Conservation (phyloP, 2,797 vertebrate species). For the Cebuella pygmaea region DNA sequence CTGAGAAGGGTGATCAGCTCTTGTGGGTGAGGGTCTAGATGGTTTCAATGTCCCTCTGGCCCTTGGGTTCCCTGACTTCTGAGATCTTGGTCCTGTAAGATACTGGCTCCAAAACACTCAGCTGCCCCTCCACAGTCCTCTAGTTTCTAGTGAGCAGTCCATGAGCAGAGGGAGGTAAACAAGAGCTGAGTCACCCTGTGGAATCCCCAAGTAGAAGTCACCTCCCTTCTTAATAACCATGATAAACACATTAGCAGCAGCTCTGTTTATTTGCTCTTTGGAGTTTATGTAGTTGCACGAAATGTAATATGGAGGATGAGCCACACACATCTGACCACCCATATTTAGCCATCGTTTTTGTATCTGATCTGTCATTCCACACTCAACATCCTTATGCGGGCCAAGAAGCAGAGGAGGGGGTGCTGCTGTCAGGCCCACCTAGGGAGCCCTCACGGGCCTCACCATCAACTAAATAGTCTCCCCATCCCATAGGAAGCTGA, state of each 20-base stretch:
- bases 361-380: background rate
- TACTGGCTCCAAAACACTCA: accelerated
- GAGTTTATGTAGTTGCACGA: conserved; percentile 50
- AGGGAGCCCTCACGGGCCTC: accelerated
- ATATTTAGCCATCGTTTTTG: background rate
- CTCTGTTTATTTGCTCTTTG: conserved; percentile 24
- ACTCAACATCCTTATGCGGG: background rate
- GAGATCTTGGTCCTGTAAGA: accelerated
- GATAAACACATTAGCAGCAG: conserved; percentile 28
- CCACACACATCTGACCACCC: background rate
- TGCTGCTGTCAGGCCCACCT: background rate
- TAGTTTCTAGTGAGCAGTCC: background rate
- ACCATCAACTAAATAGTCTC: no score
- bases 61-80: background rate
- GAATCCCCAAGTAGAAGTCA: background rate
- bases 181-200: conserved; percentile 40
- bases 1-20: background rate
- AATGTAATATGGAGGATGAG: background rate
- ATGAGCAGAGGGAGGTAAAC: background rate
- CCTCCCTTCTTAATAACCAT: background rate
- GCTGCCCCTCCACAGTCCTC: background rate
- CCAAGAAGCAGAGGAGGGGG: background rate
- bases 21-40: accelerated
- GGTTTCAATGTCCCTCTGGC: background rate
- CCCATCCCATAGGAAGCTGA: accelerated